phyloP scores from a whole-genome alignment of 2,797 vertebrate genomes.

The Ctenopoma multispine region DNA sequence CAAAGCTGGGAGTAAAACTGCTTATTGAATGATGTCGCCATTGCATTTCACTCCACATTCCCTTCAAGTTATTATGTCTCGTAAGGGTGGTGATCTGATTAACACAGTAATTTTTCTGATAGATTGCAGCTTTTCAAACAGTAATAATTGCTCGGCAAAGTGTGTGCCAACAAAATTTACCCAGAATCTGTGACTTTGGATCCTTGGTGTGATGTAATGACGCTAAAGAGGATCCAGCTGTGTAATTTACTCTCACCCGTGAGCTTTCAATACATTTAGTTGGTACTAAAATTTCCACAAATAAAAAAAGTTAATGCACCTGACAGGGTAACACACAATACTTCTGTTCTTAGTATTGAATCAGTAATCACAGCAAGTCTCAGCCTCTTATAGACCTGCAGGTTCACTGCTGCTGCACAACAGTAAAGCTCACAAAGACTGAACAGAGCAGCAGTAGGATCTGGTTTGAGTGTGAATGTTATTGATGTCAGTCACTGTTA shows the following conservation, averaged over 20 bases:
- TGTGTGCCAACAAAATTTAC: background rate
- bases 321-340: constrained; percentile 26
- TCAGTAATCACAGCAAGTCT: constrained; percentile 36
- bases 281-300: constrained; percentile 34
- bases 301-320: constrained; percentile 47
- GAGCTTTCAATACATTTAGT: constrained; percentile 39
- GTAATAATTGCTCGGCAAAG: background rate
- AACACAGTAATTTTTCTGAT: constrained; percentile 10
- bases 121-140: constrained; percentile 13
- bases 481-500: background rate
- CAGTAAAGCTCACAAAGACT: background rate
- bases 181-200: constrained; percentile 7
- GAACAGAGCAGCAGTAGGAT: background rate
- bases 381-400: constrained; percentile 3
- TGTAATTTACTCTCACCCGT: constrained; percentile 42
- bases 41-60: constrained; percentile 21
- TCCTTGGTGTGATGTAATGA: constrained; percentile 9
- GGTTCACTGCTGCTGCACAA: constrained; percentile 4
- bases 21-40: constrained; percentile 16
- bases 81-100: constrained; percentile 23
- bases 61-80: constrained; percentile 20
- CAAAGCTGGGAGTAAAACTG: constrained; percentile 18
- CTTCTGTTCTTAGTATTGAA: constrained; percentile 32
- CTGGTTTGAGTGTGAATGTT: constrained; percentile 3
- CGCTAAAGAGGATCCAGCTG: constrained; percentile 27